Percentiles rank a stretch among this genome's conserved stretches.
Evolutionary conservation across 1,140 invertebrate species (phyloP).

Genomic region (Gonatopus flavifemur): DNA sequence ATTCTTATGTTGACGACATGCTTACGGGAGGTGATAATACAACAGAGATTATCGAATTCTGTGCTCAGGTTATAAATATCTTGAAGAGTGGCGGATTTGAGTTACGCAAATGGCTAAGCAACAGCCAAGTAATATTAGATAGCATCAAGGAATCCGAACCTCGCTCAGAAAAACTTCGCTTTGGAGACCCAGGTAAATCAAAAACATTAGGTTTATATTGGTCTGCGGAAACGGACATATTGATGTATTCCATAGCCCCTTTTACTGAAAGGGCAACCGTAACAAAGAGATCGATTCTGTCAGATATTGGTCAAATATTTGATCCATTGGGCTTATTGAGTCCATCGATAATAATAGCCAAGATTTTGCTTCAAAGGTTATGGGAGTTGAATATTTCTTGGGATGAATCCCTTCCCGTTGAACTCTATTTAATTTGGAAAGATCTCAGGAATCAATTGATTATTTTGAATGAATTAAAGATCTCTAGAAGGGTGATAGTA

Average conservation of each 20-base stretch:
- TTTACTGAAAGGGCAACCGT: neutral
- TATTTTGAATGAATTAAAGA: too few relatives aligned
- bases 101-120: slow-evolving; percentile 13
- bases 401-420: neutral
- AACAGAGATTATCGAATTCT: neutral
- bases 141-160: neutral
- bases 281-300: neutral
- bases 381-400: neutral
- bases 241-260: neutral
- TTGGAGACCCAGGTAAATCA: neutral
- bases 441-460: too few relatives aligned
- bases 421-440: neutral
- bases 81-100: slow-evolving; percentile 4
- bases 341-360: neutral
- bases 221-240: neutral
- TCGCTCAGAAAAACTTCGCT: too few relatives aligned
- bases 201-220: neutral
- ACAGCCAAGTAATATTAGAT: neutral
- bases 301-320: neutral
- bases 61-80: neutral
- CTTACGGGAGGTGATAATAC: slow-evolving; percentile 21
- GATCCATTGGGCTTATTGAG: neutral
- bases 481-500: neutral
- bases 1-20: slow-evolving; percentile 43
- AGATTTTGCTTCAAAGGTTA: neutral